Evolutionary conservation across 2,113 vertebrate genomes (phyloP), one percentile per base, ranked within the genome.

Genomic region (Elephantulus edwardii): DNA sequence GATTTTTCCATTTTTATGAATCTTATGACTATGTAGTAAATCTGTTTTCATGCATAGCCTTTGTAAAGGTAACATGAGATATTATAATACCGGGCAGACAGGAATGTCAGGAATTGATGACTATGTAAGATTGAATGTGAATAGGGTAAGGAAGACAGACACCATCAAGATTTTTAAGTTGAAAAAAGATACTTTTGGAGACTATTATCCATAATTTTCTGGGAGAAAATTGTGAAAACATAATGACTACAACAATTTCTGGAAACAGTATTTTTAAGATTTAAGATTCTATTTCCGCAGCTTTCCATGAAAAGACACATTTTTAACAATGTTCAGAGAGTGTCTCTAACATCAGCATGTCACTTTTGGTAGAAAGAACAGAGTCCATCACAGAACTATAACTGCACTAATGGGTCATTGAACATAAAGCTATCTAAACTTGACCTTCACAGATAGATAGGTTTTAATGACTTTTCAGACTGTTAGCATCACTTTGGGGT

Each of bases 341-440:
- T 1, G 68, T 62, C 94, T 87, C 38, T 77, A 92, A 35, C 58
- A 91, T 83, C 62, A 92, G 60, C 12, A 68, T 68, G 91, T 93
- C 96, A 89, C 62, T 93, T 92, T 78, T 92, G 81, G 76, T 88
- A 95, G 86, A 38, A 93, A 83, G 38, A 96, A 79, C 4, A 70
- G 74, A 74, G 19, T 35, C 83, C 81, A 35, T 75, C 68, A 86
- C 95, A 94, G 71, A n/a, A 78, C 70, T 94, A 1, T 84, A 95
- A 96, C 92, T 94, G 78, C 48, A 38, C 74, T 95, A 74, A 96
- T 92, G 90, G 90, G 91, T 92, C 95, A 94, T 44, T 95, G 86
- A 95, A 93, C 93, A 92, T 90, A 92, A 93, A 93, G 70, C 86
- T 90, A 81, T 83, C 75, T 78, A 93, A 95, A 83, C 50, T n/a